Base-by-base conservation (phyloP, 1,140 invertebrate species). In the Episyrphus balteatus region DNA sequence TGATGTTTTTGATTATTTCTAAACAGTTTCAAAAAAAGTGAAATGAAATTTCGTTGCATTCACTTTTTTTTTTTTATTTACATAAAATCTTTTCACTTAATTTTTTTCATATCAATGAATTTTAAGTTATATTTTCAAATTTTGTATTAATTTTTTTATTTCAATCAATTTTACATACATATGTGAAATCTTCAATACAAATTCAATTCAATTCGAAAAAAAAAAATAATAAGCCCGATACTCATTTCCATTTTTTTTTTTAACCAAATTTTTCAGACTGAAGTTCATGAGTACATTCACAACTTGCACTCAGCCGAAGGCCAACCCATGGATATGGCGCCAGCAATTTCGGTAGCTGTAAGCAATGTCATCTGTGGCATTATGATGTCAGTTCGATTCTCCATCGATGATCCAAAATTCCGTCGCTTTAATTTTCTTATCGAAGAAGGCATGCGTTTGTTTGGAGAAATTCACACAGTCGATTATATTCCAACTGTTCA, bases 311-410 rank as follows among this genome's bases (percentile, higher is more conserved):
- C 70, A 1, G 70, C 72, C 34, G 73, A 78, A 37, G 80, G 80
- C 1, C 70, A 73, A 11, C 75, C 86, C 1, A 77, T 81, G 5
- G 80, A 87, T 56, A 63, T 88, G 14, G 84, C 83, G 5, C 77
- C 80, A 0, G 69, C 80, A 3, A 72, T 93, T 14, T 81, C 83
- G n/a, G 77, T 85, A 48, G 81, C 86, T 3, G 83, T 93, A 44
- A 88, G 84, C 59, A 96, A 95, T 66, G 88, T 95, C 1, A 92
- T 96, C 48, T 92, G 90, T 63, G 84, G 83, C 19, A 79, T 95
- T 31, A 78, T 91, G 51, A 94, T 95, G 88, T 86, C 85, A 14
- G 80, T 88, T 0, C 74, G 88, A 7, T 95, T 92, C 64, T 77
- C 79, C 37, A 76, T 82, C 50, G 79, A 84, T 13, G 88, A 92